Evolutionary conservation across 2,797 vertebrate genomes (phyloP).

Genomic region (Serranus cabrilla): DNA sequence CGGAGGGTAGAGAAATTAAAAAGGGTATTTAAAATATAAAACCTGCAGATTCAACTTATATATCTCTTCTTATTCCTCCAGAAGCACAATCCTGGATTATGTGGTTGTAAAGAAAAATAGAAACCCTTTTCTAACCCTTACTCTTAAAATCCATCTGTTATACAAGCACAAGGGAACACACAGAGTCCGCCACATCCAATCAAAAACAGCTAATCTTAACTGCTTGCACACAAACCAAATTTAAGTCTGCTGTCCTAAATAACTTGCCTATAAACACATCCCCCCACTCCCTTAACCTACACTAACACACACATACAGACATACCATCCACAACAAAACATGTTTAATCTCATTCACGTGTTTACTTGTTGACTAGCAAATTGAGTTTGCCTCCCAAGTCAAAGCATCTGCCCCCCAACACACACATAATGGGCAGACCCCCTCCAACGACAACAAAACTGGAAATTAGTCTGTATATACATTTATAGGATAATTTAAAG

Average conservation of each 20-base stretch:
- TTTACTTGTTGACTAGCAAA: slow-evolving; percentile 61
- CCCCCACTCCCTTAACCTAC: not conserved
- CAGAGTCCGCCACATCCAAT: not conserved
- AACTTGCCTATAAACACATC: slow-evolving; percentile 9
- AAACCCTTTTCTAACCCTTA: not conserved
- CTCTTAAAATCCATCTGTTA: slow-evolving; percentile 9
- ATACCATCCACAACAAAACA: slow-evolving; percentile 38
- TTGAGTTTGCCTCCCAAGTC: slow-evolving; percentile 56
- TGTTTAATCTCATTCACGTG: slow-evolving; percentile 56
- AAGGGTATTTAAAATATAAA: not conserved
- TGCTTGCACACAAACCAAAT: slow-evolving; percentile 24
- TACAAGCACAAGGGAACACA: slow-evolving; percentile 8
- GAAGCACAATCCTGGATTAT: not conserved
- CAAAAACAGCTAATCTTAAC: slow-evolving; percentile 25
- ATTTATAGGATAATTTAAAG: slow-evolving; percentile 81
- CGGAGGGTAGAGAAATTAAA: not conserved
- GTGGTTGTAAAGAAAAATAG: not conserved
- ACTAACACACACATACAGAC: slow-evolving; percentile 6
- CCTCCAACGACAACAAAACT: slow-evolving; percentile 50
- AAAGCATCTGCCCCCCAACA: not conserved
- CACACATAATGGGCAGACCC: slow-evolving; percentile 26
- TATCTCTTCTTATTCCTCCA: not conserved
- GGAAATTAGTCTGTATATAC: slow-evolving; percentile 69
- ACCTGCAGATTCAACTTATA: not conserved
- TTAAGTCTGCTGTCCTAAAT: slow-evolving; percentile 24